Evolutionary conservation across 2,797 vertebrate species (phyloP), one percentile per base, ranked within the genome.

Genomic region (Sebastes diaconus): DNA sequence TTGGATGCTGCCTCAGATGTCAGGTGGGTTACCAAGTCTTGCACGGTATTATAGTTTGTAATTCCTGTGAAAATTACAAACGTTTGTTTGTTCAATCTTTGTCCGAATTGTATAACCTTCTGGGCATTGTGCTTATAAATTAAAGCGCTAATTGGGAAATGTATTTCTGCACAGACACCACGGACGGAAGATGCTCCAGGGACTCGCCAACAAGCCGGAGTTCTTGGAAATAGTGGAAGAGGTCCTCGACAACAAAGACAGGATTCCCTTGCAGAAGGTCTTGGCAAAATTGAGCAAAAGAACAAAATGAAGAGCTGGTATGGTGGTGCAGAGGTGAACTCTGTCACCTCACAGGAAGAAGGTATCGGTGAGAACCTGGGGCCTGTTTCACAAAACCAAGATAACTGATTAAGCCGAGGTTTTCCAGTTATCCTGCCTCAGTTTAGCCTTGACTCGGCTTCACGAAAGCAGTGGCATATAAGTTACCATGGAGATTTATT

Each of bases 11-110:
- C 59, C 6, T 22, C 39, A 0, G 29, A 57, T 18, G 69, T 57
- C 25, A 80, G 77, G 73, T 83, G 27, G 4, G 59, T 77, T n/a
- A 39, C n/a, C n/a, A 55, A 22, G 16, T 61, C 30, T 76, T 76
- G 9, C 6, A 20, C 30, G 14, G n/a, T 42, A 20, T 25, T 22
- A 30, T 54, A 3, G 34, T 68, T n/a, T 12, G 22, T 11, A 4
- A 46, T 11, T 34, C 5, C 9, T 22, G 14, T 30, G 16, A 32
- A 30, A 18, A 46, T 22, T 34, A 14, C 7, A 42, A 42, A 42
- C n/a, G 2, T 60, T 22, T 12, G 14, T 6, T 55, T 54, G 14
- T 67, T 75, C 3, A 29, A 4, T 52, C 60, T 4, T 11, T 11
- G 36, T 42, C 52, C 36, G 2, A 36, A n/a, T 8, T n/a, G 18